phyloP scores from a whole-genome alignment of 2,113 vertebrate species.

The Carassius gibelio region DNA sequence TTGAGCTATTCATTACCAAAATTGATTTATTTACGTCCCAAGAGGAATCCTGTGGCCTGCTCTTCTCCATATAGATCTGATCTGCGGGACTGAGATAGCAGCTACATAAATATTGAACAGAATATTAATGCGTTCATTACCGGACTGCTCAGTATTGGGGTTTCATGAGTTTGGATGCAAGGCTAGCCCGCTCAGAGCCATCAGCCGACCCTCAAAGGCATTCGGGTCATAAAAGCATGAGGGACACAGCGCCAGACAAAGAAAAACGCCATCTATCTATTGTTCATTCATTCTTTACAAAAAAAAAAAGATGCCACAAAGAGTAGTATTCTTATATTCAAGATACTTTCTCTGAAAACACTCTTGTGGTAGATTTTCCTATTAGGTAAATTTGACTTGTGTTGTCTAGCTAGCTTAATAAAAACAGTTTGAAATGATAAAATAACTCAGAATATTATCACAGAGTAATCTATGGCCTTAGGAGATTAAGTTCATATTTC shows the following conservation, averaged over 20 bases:
- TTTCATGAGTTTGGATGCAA: conserved; percentile 49
- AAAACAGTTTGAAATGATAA: background rate
- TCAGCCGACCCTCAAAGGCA: conserved; percentile 22
- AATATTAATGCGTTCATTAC: conserved; percentile 81
- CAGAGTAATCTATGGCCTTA: background rate
- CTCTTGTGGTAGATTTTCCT: background rate
- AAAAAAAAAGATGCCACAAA: no score
- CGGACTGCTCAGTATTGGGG: conserved; percentile 70
- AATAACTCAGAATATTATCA: background rate
- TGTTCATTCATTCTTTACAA: no score
- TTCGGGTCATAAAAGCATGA: conserved; percentile 13
- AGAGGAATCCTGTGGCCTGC: conserved; percentile 49
- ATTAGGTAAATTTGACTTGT: background rate
- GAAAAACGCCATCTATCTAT: background rate
- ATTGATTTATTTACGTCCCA: conserved; percentile 65
- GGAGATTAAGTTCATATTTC: background rate
- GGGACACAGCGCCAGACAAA: background rate
- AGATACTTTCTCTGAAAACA: background rate
- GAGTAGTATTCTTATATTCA: background rate
- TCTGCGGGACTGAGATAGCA: conserved; percentile 60
- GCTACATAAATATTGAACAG: conserved; percentile 83
- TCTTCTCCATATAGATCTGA: conserved; percentile 61
- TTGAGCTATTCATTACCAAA: conserved; percentile 66
- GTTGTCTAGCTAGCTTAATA: background rate
- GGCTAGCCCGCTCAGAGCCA: conserved; percentile 22